Base-by-base conservation (phyloP, 2,797 vertebrate species). In the Danio choprae region DNA sequence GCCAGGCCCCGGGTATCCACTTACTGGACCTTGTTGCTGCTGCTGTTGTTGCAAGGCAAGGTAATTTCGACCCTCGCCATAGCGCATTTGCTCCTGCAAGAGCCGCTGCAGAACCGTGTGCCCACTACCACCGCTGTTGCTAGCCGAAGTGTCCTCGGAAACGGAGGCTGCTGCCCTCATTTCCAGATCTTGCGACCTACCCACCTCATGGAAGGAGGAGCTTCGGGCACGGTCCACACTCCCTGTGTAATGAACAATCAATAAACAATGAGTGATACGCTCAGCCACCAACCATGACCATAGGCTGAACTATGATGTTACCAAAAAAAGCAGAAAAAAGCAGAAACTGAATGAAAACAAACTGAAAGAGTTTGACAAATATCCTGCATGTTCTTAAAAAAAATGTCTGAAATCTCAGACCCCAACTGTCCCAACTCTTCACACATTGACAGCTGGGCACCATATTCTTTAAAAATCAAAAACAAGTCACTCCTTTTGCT, bases 51-150 rank as follows among this genome's bases (percentile, higher is more conserved):
- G 96, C 89, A 95, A 91, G 85, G 95, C 94, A 79, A 98, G 95
- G 29, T 97, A 95, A 90, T 95, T 98, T 41, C 97, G 94, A 87
- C 95, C 95, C 88, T 96, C 96, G 84, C 95, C 95, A 94, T 95
- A 96, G 88, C 96, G 92, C 89, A 99, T 97, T 92, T 99, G 97
- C 92, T 99, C 98, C 92, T 99, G 98, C 87, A 99, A 93, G 91
- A 99, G 95, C 84, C 98, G 96, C 88, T 99, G 98, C 84, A 99
- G 93, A 82, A 99, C 97, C 38, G 95, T 96, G 6, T 95, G 97
- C 91, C 94, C 89, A 69, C 90, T 86, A 0, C 91, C 87, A 0
- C 91, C 89, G 64, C 85, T 73, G 12, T 84, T 83, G 40, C 64
- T 94, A 81, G 92, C 95, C 85, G 96, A 93, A 48, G 96, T 91